A percentile compares a stretch with the other conserved stretches of the same genome.
Conservation (phyloP, 2,888 invertebrate genomes). For the Tyria jacobaeae region DNA sequence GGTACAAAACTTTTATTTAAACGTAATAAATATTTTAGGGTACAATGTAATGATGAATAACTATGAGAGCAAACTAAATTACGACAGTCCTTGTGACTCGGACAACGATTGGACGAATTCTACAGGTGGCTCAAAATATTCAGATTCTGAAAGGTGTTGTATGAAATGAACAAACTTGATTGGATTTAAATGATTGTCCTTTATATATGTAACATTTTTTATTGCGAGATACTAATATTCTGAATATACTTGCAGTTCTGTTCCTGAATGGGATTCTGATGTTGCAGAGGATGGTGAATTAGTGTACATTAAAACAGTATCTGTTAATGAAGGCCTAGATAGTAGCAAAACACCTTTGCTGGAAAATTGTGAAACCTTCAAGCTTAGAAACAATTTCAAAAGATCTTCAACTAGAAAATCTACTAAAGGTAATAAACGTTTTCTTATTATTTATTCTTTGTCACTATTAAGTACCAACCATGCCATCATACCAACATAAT, state of each 20-base stretch:
- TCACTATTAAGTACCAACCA: not conserved
- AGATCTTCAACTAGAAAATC: slow-evolving; percentile 77
- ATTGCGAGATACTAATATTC: not conserved
- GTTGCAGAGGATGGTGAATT: slow-evolving; percentile 89
- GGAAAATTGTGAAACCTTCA: slow-evolving; percentile 78
- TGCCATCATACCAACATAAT: no score
- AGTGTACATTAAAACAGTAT: slow-evolving; percentile 88
- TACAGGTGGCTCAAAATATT: slow-evolving; percentile 84
- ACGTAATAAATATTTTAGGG: not conserved
- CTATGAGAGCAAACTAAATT: slow-evolving; percentile 63
- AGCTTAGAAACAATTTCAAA: slow-evolving; percentile 79
- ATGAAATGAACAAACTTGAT: not conserved
- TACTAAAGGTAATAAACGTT: slow-evolving; percentile 69
- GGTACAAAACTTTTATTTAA: not conserved
- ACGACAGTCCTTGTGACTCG: slow-evolving; percentile 77
- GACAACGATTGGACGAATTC: slow-evolving; percentile 83
- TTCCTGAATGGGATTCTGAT: slow-evolving; percentile 90
- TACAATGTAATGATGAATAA: slow-evolving; percentile 60
- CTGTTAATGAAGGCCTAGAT: slow-evolving; percentile 42
- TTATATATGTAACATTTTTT: not conserved
- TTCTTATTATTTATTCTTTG: not conserved
- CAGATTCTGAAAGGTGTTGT: slow-evolving; percentile 87
- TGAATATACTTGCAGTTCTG: slow-evolving; percentile 77
- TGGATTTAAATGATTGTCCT: not conserved
- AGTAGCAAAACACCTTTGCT: slow-evolving; percentile 66